Percentiles rank a stretch among this genome's conserved stretches.
These are phyloP conservation scores for Cryptocephalus moraei DNA, from an alignment of 2,888 invertebrate genomes.

Conservation along the genomic window DNA sequence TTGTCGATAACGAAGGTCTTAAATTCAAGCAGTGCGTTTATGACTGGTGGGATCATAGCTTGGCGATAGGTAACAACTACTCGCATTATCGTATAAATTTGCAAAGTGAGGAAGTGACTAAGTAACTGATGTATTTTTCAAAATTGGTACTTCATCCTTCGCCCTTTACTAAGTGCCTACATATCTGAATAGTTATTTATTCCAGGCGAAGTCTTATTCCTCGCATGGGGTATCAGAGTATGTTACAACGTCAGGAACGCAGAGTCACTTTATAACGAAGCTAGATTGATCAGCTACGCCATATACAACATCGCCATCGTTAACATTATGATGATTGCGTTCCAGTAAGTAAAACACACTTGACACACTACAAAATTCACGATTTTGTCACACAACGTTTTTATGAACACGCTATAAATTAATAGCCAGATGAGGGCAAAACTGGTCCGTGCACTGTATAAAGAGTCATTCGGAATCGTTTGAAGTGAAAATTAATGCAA, in stretches of 20 bases:
- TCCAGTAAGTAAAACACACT: conserved; percentile 65
- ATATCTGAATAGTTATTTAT: conserved; percentile 9
- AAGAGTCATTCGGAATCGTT: too few species aligned
- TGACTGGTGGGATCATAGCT: conserved; percentile 92
- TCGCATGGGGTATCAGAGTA: conserved; percentile 76
- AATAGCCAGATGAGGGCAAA: too few species aligned
- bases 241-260: conserved; percentile 84
- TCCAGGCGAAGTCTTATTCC: conserved; percentile 65
- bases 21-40: conserved; percentile 84
- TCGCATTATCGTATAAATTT: too few species aligned
- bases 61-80: conserved; percentile 72
- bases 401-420: too few species aligned
- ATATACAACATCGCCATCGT: conserved; percentile 91
- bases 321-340: conserved; percentile 84
- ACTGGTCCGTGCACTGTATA: too few species aligned
- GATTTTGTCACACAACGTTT: too few species aligned
- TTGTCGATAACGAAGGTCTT: conserved; percentile 62
- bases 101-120: too few species aligned
- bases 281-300: conserved; percentile 83
- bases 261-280: conserved; percentile 88
- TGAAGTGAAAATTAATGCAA: too few species aligned
- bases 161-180: too few species aligned
- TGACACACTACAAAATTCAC: too few species aligned
- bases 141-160: too few species aligned
- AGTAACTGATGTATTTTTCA: too few species aligned